These are phyloP conservation scores for Meteorus colon DNA, from an alignment of 2,888 invertebrate genomes.

Conservation along the genomic window DNA sequence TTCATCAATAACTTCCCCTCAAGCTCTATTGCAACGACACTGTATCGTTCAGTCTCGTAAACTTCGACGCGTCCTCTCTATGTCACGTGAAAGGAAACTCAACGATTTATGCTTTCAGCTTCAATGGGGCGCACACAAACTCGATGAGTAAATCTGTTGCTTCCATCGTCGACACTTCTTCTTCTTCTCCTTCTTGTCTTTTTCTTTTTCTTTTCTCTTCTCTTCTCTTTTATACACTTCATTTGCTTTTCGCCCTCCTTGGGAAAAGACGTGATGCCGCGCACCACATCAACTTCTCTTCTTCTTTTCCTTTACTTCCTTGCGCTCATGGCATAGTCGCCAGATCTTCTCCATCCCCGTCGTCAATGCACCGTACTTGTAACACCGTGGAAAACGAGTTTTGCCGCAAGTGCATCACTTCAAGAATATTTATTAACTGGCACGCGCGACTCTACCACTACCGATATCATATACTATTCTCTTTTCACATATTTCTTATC, in stretches of 20 bases:
- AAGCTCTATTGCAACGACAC: constrained; percentile 12
- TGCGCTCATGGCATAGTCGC: background rate
- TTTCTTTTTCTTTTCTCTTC: background rate
- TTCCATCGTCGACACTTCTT: constrained; percentile 15
- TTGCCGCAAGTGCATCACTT: constrained; percentile 51
- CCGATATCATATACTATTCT: constrained; percentile 41
- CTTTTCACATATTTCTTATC: constrained; percentile 29
- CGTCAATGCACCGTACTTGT: background rate
- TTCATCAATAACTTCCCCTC: constrained; percentile 6
- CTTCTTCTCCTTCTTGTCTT: background rate
- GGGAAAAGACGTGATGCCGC: constrained; percentile 22
- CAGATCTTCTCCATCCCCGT: background rate
- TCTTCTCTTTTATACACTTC: constrained; percentile 1
- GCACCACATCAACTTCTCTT: background rate
- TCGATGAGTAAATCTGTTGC: constrained; percentile 11
- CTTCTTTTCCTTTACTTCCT: background rate
- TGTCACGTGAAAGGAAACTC: constrained; percentile 16
- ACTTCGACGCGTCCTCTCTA: background rate
- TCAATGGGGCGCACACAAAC: background rate
- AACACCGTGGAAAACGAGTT: constrained; percentile 41
- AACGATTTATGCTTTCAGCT: constrained; percentile 21
- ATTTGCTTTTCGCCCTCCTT: constrained; percentile 16
- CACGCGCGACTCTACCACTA: constrained; percentile 46
- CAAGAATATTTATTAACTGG: constrained; percentile 54
- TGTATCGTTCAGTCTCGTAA: background rate